Conservation (phyloP, 2,888 invertebrate species). For the Sthenelais limicola region DNA sequence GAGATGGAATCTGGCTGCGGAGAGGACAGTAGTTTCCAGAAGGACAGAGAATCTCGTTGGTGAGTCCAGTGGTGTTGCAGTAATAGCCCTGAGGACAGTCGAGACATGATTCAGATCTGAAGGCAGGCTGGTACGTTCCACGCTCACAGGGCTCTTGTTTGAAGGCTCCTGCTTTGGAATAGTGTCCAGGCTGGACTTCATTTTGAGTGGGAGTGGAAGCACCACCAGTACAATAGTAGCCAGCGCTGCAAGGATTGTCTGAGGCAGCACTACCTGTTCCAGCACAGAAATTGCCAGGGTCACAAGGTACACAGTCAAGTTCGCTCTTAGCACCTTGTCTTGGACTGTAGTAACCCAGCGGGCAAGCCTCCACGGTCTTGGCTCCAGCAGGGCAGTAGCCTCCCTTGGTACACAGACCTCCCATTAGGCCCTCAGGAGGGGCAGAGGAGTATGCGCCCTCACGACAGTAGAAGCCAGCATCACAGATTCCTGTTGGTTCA, state of each 20-base stretch:
- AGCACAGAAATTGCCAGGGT: conserved; percentile 69
- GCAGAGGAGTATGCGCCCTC: conserved; percentile 70
- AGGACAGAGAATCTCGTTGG: conserved; percentile 62
- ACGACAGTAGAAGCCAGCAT: conserved; percentile 59
- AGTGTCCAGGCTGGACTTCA: conserved; percentile 64
- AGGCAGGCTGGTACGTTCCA: conserved; percentile 62
- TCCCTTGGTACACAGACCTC: conserved; percentile 68
- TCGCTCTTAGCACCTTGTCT: conserved; percentile 65
- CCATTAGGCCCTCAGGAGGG: conserved; percentile 69
- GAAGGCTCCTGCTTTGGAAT: conserved; percentile 64
- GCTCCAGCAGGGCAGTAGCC: conserved; percentile 68
- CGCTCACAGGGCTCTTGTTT: conserved; percentile 67
- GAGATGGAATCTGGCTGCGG: conserved; percentile 62
- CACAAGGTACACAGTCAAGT: conserved; percentile 68
- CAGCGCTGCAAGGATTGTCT: conserved; percentile 59
- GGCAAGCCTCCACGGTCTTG: conserved; percentile 63
- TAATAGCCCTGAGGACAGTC: conserved; percentile 68
- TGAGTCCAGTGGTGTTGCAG: conserved; percentile 57
- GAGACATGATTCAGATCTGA: conserved; percentile 57
- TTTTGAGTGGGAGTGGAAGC: conserved; percentile 63
- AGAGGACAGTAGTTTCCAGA: conserved; percentile 66
- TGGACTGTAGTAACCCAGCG: conserved; percentile 65
- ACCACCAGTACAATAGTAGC: conserved; percentile 70
- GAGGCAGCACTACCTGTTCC: conserved; percentile 57
- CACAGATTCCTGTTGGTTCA: conserved; percentile 62